Evolutionary conservation across 2,888 invertebrate genomes (phyloP).

Genomic region (Amphipoea oculea): DNA sequence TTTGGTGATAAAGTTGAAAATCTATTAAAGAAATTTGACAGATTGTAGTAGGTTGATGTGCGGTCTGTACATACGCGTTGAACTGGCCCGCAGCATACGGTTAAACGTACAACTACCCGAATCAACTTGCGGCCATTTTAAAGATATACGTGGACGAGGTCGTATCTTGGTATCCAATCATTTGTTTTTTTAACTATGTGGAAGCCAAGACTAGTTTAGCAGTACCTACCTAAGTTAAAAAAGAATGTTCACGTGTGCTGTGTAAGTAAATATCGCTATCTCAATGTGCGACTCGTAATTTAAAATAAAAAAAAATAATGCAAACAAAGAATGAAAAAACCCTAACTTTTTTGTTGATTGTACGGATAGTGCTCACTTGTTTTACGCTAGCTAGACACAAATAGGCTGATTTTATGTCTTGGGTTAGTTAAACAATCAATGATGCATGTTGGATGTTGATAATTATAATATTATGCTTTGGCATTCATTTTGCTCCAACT

Average conservation of each 20-base stretch:
- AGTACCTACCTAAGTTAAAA: background rate
- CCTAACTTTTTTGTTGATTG: constrained; percentile 4
- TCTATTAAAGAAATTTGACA: no score
- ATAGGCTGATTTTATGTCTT: background rate
- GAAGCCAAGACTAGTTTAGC: background rate
- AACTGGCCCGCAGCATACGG: background rate
- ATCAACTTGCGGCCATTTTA: background rate
- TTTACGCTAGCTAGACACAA: background rate
- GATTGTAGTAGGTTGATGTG: no score
- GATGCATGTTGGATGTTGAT: background rate
- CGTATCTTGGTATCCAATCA: background rate
- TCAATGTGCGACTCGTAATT: background rate
- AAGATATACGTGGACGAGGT: background rate
- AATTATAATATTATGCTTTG: background rate
- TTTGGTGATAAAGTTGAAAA: no score
- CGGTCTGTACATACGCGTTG: background rate
- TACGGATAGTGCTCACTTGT: background rate
- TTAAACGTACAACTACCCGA: background rate
- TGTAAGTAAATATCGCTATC: background rate
- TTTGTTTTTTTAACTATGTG: background rate
- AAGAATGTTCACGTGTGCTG: background rate
- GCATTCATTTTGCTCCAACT: constrained; percentile 7
- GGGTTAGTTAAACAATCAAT: background rate
- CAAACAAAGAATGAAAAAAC: background rate
- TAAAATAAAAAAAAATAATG: background rate